Conservation (phyloP, 2,888 invertebrate species). For the Nemapogon koenigi region DNA sequence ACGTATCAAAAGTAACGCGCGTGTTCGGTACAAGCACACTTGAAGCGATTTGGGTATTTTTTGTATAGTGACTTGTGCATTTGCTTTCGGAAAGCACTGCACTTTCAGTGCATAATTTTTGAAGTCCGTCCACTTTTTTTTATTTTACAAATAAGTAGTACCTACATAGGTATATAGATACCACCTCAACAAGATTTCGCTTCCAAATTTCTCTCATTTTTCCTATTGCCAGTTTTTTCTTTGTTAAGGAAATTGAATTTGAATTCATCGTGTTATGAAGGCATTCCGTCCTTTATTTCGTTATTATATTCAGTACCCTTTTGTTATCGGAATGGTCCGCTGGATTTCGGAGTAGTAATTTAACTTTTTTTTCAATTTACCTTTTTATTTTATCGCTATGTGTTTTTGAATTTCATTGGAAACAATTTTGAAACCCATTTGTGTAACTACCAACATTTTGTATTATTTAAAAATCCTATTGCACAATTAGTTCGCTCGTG, state of each 20-base stretch:
- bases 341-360: conserved; percentile 7
- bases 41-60: too few relatives aligned
- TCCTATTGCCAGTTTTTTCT: conserved; percentile 31
- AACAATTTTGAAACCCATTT: conserved; percentile 3
- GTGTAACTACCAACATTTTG: too few relatives aligned
- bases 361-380: conserved; percentile 4
- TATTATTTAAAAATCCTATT: too few relatives aligned
- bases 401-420: conserved; percentile 4
- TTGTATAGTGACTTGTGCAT: too few relatives aligned
- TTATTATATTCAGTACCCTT: conserved; percentile 17
- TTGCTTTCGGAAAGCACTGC: too few relatives aligned
- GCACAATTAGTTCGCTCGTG: too few relatives aligned
- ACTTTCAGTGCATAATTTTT: too few relatives aligned
- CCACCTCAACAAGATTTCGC: background rate
- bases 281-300: conserved; percentile 32
- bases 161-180: background rate
- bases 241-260: conserved; percentile 48
- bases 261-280: conserved; percentile 40
- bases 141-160: background rate
- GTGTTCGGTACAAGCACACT: too few relatives aligned
- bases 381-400: conserved; percentile 4
- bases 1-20: too few relatives aligned
- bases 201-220: conserved; percentile 16
- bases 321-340: conserved; percentile 7
- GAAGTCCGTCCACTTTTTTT: too few relatives aligned